Base-by-base conservation (phyloP, 2,888 invertebrate genomes). In the Pheosia tremula region DNA sequence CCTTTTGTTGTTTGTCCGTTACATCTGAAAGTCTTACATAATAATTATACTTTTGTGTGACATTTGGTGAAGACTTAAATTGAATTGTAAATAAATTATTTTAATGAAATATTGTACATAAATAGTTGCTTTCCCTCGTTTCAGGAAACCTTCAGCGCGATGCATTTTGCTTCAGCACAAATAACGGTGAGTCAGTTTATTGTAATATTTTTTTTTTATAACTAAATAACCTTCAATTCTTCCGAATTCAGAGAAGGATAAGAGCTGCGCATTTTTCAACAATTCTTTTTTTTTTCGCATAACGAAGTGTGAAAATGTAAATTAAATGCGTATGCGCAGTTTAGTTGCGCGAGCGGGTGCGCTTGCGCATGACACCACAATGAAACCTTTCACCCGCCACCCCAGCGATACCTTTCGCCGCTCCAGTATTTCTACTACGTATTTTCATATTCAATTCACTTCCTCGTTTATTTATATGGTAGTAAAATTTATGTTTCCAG, bases 141-240 rank as follows among this genome's bases (percentile, higher is more conserved):
- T 70, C 88, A 92, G 92, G 92, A 74, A 89, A 81, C 64, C 64
- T 79, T 45, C 87, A 82, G 56, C 79, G 88, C 24, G 91, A 91
- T 24, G 71, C 67, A 53, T 77, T 84, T 59, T 71, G 75, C 66
- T 77, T 83, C 63, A 64, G 77, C 45, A 62, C 83, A n/a, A 88
- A 81, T 83, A 91, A 91, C 67, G 92, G 92, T 91, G 73, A 80
- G 80, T 70, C 43, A 47, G 53, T 36, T 10, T 41, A 24, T 24
- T 24, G 2, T 24, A 24, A n/a, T n/a, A 39, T 39, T 39, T 39
- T 39, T 39, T 39, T 39, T 39, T 39, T 24, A 24, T 24, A 24
- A 24, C 24, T 24, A 24, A 24, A 24, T 24, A 24, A 24, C 24
- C 24, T 24, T 24, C 24, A 24, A 24, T 24, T 24, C 24, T 24